Conservation (phyloP, 1,140 invertebrate species). For the Grapholita molesta region DNA sequence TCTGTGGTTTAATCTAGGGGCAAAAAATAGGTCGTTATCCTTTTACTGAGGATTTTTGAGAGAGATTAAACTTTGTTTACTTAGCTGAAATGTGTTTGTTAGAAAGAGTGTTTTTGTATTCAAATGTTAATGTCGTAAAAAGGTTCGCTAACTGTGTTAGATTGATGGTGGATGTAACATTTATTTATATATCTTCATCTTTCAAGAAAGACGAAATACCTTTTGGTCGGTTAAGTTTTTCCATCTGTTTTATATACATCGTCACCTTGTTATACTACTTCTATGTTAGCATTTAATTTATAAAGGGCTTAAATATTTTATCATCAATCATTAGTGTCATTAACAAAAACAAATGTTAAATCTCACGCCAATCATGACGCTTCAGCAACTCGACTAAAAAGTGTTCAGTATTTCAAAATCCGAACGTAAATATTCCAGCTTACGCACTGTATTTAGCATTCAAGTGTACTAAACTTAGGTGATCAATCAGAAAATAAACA, state of each 20-base stretch:
- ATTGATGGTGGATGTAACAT: not conserved
- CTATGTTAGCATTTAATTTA: not conserved
- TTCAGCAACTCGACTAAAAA: not conserved
- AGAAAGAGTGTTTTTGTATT: not conserved
- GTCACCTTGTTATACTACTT: not conserved
- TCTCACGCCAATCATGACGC: not conserved
- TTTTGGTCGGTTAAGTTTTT: not conserved
- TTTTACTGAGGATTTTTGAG: conserved; percentile 7
- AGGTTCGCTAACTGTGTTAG: not conserved
- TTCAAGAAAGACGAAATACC: not conserved
- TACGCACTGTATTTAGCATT: conserved; percentile 17
- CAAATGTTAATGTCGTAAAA: not conserved
- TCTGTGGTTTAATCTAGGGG: conserved; percentile 26
- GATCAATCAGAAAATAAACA: conserved; percentile 43
- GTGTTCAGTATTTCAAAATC: not conserved
- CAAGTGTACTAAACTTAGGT: conserved; percentile 25
- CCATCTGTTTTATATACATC: not conserved
- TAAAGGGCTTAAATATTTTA: not conserved
- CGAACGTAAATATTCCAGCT: not conserved
- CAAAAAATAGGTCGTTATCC: conserved; percentile 19
- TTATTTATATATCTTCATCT: not conserved
- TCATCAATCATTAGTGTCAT: not conserved
- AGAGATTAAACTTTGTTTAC: not conserved
- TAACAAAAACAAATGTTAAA: not conserved
- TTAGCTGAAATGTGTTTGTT: not conserved